These are phyloP conservation scores for Chloroceryle inda DNA, from an alignment of 2,797 vertebrate species.

Conservation along the genomic window DNA sequence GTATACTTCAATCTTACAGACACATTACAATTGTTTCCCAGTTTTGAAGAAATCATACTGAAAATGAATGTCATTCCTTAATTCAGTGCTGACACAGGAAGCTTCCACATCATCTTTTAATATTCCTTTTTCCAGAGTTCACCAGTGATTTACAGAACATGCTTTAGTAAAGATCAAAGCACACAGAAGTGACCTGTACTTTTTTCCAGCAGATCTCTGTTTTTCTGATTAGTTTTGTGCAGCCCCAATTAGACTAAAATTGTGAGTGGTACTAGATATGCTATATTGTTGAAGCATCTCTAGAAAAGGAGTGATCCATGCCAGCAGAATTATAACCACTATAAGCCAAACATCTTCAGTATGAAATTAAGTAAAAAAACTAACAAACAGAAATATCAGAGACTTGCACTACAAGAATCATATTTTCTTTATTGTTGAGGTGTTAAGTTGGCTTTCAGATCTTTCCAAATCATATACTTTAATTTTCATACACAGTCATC, in stretches of 20 bases:
- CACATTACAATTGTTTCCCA: not conserved
- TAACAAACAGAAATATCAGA: not conserved
- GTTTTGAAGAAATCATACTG: not conserved
- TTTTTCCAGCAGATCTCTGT: not conserved
- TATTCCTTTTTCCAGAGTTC: not conserved
- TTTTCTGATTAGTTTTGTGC: not conserved
- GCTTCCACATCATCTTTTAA: not conserved
- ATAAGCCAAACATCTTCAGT: not conserved
- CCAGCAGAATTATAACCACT: not conserved
- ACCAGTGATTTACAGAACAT: not conserved
- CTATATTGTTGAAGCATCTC: not conserved
- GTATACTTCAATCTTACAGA: not conserved
- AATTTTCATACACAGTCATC: not conserved
- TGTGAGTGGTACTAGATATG: not conserved
- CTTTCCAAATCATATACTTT: not conserved
- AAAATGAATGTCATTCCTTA: not conserved
- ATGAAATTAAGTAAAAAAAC: not conserved
- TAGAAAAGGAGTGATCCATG: not conserved
- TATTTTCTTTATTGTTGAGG: not conserved
- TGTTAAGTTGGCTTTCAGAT: not conserved
- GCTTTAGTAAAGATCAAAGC: not conserved
- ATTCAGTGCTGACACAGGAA: not conserved
- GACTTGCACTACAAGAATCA: not conserved
- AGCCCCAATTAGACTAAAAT: not conserved
- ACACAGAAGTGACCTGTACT: not conserved